Evolutionary conservation across 2,888 invertebrate genomes (phyloP), one percentile per base, ranked within the genome.

Genomic region (Drosophila maculinotata): DNA sequence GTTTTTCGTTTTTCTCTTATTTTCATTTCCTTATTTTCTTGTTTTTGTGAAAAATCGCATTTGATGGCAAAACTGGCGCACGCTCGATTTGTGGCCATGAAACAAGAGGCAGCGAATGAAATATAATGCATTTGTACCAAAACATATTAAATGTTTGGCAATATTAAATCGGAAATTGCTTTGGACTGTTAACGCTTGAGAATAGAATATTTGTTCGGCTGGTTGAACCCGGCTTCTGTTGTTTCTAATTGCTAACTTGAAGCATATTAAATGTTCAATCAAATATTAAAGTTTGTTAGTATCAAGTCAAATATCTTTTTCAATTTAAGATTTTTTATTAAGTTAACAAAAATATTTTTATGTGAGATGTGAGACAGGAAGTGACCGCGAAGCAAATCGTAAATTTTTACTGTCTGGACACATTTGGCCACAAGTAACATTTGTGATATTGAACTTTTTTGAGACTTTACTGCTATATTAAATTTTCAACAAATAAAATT

Each of bases 41-140:
- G 20, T 48, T 35, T 64, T 23, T 36, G 33, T 30, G n/a, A n/a
- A n/a, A n/a, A n/a, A 63, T 63, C 62, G 58, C 60, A 70, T 54
- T 71, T 62, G 53, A 58, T 66, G 41, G 49, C 44, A 42, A 53
- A 67, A 38, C 25, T 49, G 36, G 42, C 35, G 15, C 52, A 52
- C n/a, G 42, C 48, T 52, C 74, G 64, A 69, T 69, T 64, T 66
- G 56, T 49, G 47, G 28, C 36, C 35, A 10, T 54, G 56, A 49
- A 60, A 57, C 44, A 44, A 56, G 58, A 48, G 35, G 20, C 54
- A 35, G 42, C 12, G 6, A 14, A 30, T 30, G 20, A 45, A 44
- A 41, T 33, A 53, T 47, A 56, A 57, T 52, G 33, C 45, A 65
- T 57, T 53, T 52, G 35, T 51, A 15, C 30, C 44, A 26, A n/a